These are phyloP conservation scores for Cantharis flavilabris DNA, from an alignment of 2,888 invertebrate genomes.

Conservation along the genomic window DNA sequence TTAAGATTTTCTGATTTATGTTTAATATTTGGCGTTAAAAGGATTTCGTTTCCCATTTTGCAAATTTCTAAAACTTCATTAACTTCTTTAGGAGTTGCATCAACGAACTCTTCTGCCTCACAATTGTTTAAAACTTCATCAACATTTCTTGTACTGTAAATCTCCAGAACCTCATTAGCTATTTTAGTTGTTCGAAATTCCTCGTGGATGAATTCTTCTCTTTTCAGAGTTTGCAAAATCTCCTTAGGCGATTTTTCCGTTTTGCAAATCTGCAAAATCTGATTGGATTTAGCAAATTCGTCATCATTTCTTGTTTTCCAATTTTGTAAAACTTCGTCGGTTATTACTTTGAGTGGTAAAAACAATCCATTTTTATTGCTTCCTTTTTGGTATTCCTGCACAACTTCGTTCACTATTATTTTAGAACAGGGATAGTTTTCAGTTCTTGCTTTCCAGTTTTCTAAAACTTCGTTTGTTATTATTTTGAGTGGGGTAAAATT, in stretches of 20 bases:
- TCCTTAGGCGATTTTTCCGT: neutral
- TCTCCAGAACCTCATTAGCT: neutral
- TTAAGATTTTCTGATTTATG: neutral
- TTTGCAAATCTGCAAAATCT: neutral
- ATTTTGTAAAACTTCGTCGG: neutral
- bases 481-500: neutral
- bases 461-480: neutral
- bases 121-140: neutral
- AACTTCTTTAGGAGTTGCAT: neutral
- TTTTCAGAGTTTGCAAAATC: neutral
- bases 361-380: neutral
- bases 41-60: neutral
- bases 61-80: neutral
- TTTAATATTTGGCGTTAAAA: neutral
- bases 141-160: neutral
- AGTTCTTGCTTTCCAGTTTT: neutral
- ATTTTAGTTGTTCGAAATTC: neutral
- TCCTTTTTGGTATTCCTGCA: neutral
- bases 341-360: neutral
- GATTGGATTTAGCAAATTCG: neutral
- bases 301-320: neutral
- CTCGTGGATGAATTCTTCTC: neutral
- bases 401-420: neutral
- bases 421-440: neutral
- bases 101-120: neutral